A percentile compares a stretch with the other conserved stretches of the same genome.
Evolutionary conservation across 2,888 invertebrate genomes (phyloP).

Genomic region (Drosophila conformis): DNA sequence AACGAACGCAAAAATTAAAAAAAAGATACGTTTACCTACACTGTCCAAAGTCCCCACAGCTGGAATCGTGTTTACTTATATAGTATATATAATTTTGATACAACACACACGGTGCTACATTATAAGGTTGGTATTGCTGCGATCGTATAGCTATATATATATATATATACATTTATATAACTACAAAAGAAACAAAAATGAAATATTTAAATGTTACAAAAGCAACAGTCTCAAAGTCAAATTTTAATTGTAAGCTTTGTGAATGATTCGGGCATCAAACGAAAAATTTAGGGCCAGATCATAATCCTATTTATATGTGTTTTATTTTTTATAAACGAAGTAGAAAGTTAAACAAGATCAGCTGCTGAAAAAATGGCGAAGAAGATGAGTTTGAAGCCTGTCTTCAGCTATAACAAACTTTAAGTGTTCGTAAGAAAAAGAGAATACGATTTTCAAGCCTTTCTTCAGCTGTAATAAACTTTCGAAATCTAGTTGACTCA

Average conservation of each 20-base stretch:
- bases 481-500: not conserved
- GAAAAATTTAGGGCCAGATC: not conserved
- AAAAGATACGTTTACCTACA: slow-evolving; percentile 32
- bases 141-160: not conserved
- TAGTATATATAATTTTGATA: slow-evolving; percentile 26
- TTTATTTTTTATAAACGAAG: slow-evolving; percentile 6
- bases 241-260: slow-evolving; percentile 18
- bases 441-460: not conserved
- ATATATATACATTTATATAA: not conserved
- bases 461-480: not conserved
- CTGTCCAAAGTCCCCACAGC: slow-evolving; percentile 1
- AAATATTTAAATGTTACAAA: not conserved
- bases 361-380: not conserved
- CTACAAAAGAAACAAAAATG: slow-evolving; percentile 17
- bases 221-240: slow-evolving; percentile 3
- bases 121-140: slow-evolving; percentile 43
- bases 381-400: not conserved
- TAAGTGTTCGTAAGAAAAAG: not conserved
- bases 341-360: slow-evolving; percentile 41
- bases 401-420: not conserved
- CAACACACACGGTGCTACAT: slow-evolving; percentile 8
- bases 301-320: slow-evolving; percentile 6
- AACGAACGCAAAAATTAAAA: slow-evolving; percentile 7
- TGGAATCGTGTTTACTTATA: slow-evolving; percentile 33
- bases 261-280: not conserved